phyloP scores from a whole-genome alignment of 2,888 invertebrate species.

The Polydrusus cervinus region DNA sequence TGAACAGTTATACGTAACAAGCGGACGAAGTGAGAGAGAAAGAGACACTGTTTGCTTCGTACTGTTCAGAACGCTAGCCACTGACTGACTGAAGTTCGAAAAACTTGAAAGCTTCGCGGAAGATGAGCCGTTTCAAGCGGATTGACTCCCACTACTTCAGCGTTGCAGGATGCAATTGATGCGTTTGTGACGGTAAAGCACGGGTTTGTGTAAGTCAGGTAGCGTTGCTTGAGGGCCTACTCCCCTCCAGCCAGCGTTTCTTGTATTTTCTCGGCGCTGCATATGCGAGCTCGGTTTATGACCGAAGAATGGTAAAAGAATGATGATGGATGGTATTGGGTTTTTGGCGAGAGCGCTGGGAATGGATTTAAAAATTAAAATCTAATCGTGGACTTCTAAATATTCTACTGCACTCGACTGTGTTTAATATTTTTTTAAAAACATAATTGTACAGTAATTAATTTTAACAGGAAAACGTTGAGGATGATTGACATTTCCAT shows the following conservation, averaged over 20 bases:
- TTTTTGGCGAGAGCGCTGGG: slow-evolving; percentile 44
- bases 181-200: slow-evolving; percentile 59
- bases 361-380: neutral
- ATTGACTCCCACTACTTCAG: slow-evolving; percentile 59
- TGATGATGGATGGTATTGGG: neutral
- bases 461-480: too few relatives aligned
- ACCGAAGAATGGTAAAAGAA: slow-evolving; percentile 24
- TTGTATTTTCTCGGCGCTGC: slow-evolving; percentile 32
- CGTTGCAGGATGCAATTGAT: slow-evolving; percentile 58
- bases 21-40: slow-evolving; percentile 14
- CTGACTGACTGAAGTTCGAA: slow-evolving; percentile 50
- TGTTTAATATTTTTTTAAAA: too few relatives aligned
- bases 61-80: slow-evolving; percentile 41
- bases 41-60: neutral
- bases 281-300: slow-evolving; percentile 22
- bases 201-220: slow-evolving; percentile 59
- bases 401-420: too few relatives aligned
- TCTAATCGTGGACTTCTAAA: too few relatives aligned
- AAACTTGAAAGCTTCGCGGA: slow-evolving; percentile 36
- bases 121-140: slow-evolving; percentile 31
- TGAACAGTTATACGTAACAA: slow-evolving; percentile 52
- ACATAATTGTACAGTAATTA: too few relatives aligned
- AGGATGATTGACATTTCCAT: too few relatives aligned
- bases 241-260: slow-evolving; percentile 43
- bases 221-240: slow-evolving; percentile 55